Percentiles rank a stretch among this genome's conserved stretches.
These are phyloP conservation scores for Cataglyphis rosenhaueri DNA, from an alignment of 2,888 invertebrate species.

Conservation along the genomic window DNA sequence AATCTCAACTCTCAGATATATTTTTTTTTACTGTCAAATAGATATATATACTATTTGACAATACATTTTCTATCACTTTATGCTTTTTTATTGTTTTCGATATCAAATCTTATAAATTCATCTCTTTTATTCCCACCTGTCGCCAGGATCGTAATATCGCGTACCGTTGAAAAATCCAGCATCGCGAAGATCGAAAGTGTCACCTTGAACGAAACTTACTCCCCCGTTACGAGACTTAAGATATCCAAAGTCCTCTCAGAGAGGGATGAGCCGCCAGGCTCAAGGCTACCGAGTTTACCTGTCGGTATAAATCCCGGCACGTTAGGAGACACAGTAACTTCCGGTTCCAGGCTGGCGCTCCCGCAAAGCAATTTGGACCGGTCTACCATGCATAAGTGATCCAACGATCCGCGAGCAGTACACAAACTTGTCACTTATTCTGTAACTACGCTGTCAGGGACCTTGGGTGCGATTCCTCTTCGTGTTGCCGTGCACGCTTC, in stretches of 20 bases:
- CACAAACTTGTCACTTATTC: slow-evolving; percentile 82
- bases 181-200: slow-evolving; percentile 51
- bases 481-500: not conserved
- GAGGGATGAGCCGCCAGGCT: slow-evolving; percentile 59
- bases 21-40: not conserved
- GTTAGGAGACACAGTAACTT: slow-evolving; percentile 75
- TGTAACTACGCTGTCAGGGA: slow-evolving; percentile 74
- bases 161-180: slow-evolving; percentile 45
- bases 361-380: slow-evolving; percentile 76
- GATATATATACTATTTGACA: not conserved
- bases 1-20: slow-evolving; percentile 5
- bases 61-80: not conserved
- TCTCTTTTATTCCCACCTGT: slow-evolving; percentile 45
- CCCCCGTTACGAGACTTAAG: slow-evolving; percentile 54
- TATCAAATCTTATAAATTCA: slow-evolving; percentile 25
- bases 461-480: slow-evolving; percentile 61
- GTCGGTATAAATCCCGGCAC: slow-evolving; percentile 71
- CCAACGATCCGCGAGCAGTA: slow-evolving; percentile 74
- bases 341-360: slow-evolving; percentile 71
- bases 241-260: slow-evolving; percentile 45
- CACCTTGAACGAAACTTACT: slow-evolving; percentile 55
- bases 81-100: not conserved
- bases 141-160: slow-evolving; percentile 30
- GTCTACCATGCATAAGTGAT: slow-evolving; percentile 79
- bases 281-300: slow-evolving; percentile 66